Percentiles rank a stretch among this genome's conserved stretches.
Evolutionary conservation across 1,140 invertebrate species (phyloP).

Genomic region (Drosophila ironensis): DNA sequence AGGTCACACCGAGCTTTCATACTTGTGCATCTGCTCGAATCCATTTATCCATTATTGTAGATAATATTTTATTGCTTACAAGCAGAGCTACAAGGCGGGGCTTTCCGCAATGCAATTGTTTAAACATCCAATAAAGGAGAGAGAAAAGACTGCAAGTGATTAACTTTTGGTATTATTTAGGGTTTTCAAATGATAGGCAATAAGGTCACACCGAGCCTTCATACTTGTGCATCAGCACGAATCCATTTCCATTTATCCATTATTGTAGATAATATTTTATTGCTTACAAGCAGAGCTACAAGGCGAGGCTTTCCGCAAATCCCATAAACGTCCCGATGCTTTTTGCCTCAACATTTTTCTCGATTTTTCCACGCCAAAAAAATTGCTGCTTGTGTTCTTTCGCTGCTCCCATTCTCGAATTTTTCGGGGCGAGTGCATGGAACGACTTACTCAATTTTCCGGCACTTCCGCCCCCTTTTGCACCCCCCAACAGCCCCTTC

Average conservation of each 20-base stretch:
- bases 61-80: not conserved
- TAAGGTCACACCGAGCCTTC: too few species aligned
- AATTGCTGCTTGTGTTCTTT: not conserved
- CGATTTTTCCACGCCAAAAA: slow-evolving; percentile 2
- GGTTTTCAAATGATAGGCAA: too few species aligned
- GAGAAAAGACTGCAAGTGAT: too few species aligned
- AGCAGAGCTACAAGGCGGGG: too few species aligned
- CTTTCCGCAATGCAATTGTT: too few species aligned
- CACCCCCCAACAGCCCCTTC: too few species aligned
- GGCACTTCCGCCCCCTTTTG: not conserved
- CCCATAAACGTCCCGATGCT: not conserved
- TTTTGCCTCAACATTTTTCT: not conserved
- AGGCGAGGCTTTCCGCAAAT: too few species aligned
- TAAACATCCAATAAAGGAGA: too few species aligned
- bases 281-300: not conserved
- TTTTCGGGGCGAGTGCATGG: slow-evolving; percentile 41
- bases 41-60: not conserved
- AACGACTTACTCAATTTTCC: slow-evolving; percentile 33
- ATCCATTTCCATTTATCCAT: not conserved
- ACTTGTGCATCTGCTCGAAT: too few species aligned
- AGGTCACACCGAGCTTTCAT: too few species aligned
- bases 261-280: not conserved
- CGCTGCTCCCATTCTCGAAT: slow-evolving; percentile 3
- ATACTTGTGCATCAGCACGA: too few species aligned
- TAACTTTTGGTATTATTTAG: too few species aligned